Evolutionary conservation across 2,888 invertebrate species (phyloP), one percentile per base, ranked within the genome.

Genomic region (Yponomeuta cagnagella): DNA sequence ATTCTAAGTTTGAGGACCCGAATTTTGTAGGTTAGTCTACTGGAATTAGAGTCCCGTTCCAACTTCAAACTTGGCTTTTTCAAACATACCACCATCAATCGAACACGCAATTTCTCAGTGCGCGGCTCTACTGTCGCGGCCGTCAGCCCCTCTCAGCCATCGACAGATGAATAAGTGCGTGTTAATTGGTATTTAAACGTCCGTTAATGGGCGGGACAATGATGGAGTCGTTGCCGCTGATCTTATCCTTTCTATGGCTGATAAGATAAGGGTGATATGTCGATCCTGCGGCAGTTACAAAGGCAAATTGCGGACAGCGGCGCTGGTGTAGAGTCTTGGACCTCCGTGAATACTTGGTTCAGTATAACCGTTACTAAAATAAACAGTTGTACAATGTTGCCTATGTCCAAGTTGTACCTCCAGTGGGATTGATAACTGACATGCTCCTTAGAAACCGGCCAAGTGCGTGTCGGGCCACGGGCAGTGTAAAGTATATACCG

Each of bases 161-260:
- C 76, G 90, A 90, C 91, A 87, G 85, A 90, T 91, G 90, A 92
- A 90, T 92, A 89, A 89, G 87, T 87, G 86, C 80, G 85, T 87
- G 88, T 86, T 86, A 90, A 89, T 90, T 88, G 90, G 90, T 83
- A 85, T 88, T 88, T 89, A 89, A 90, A 90, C 87, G 86, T 85
- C 87, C 88, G 88, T 85, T 88, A 90, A 91, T 90, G 85, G 52
- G 88, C 89, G 89, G 90, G 86, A 91, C 91, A 91, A 90, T 88
- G 87, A 90, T 81, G 82, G 82, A 86, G 88, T 90, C 83, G 87
- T 85, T 83, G 82, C 82, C 78, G 77, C 78, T 68, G 90, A 90
- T 90, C 82, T 82, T 89, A 90, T 90, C 90, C 79, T 81, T 80
- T 84, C 85, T 83, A 83, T 84, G 80, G 76, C 82, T 85, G 91